These are phyloP conservation scores for Anoplolepis gracilipes DNA, from an alignment of 1,140 invertebrate species.

Conservation along the genomic window DNA sequence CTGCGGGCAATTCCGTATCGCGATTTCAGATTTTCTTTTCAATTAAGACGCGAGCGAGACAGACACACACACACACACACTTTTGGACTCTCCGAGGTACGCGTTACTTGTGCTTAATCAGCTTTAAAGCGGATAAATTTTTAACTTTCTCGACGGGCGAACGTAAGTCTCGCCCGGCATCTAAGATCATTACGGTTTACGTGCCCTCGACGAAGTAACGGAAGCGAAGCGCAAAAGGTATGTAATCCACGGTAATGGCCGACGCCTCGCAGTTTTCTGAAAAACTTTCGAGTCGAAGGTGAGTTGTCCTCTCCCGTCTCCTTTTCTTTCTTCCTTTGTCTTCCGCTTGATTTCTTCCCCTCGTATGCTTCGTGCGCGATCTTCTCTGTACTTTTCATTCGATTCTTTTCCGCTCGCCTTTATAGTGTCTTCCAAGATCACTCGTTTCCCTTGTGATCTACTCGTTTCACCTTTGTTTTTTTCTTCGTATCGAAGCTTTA, in stretches of 20 bases:
- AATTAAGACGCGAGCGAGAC: constrained; percentile 48
- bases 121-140: constrained; percentile 62
- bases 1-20: neutral
- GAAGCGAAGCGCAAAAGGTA: constrained; percentile 61
- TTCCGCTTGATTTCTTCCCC: constrained; percentile 54
- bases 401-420: constrained; percentile 9
- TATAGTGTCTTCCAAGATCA: neutral
- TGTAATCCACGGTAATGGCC: constrained; percentile 72
- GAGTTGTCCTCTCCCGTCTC: constrained; percentile 37
- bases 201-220: constrained; percentile 40
- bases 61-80: too few species aligned
- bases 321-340: neutral
- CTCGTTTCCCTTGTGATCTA: constrained; percentile 44
- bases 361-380: constrained; percentile 25
- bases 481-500: constrained; percentile 62
- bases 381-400: constrained; percentile 16
- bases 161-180: constrained; percentile 43
- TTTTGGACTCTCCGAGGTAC: neutral
- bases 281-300: constrained; percentile 67
- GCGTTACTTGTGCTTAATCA: constrained; percentile 46
- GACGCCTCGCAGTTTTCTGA: constrained; percentile 55
- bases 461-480: constrained; percentile 47
- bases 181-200: constrained; percentile 31
- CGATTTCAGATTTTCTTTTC: constrained; percentile 60
- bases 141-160: constrained; percentile 33